Conservation (phyloP, 2,113 vertebrate species). For the Perccottus glenii region DNA sequence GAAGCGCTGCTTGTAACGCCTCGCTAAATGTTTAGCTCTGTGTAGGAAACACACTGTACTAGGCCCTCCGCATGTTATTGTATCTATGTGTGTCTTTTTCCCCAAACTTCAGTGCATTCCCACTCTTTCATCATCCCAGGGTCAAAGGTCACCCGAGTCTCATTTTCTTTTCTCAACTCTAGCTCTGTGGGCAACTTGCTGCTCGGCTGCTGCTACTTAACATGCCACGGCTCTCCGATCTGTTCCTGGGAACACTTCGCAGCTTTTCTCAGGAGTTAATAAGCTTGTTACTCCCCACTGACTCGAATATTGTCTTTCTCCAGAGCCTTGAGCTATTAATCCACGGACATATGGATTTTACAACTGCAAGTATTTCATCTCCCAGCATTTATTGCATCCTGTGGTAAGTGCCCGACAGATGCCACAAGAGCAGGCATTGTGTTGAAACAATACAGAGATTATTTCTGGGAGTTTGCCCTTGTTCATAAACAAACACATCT, state of each 20-base stretch:
- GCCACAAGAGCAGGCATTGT: conserved; percentile 34
- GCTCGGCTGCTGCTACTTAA: conserved; percentile 45
- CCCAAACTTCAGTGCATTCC: not conserved
- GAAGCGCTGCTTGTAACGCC: too few species aligned
- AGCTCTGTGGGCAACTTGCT: conserved; percentile 38
- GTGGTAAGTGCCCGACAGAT: conserved; percentile 33
- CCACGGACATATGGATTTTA: conserved; percentile 70
- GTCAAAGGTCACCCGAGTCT: conserved; percentile 28
- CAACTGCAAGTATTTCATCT: conserved; percentile 67
- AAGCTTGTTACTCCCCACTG: conserved; percentile 73
- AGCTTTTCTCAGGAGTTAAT: conserved; percentile 60
- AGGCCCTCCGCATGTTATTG: too few species aligned
- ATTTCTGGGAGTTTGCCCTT: too few species aligned
- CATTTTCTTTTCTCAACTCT: conserved; percentile 23
- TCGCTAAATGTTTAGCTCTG: too few species aligned
- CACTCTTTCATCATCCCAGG: not conserved
- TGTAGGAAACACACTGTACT: too few species aligned
- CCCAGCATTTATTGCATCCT: conserved; percentile 53
- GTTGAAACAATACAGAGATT: conserved; percentile 22
- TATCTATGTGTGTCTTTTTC: not conserved
- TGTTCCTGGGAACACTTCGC: conserved; percentile 35
- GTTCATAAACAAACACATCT: conserved; percentile 7
- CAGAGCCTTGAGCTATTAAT: conserved; percentile 62
- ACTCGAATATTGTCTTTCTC: conserved; percentile 69
- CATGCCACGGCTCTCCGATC: conserved; percentile 40